phyloP scores from a whole-genome alignment of 2,113 vertebrate species.

The Odocoileus hemionus region DNA sequence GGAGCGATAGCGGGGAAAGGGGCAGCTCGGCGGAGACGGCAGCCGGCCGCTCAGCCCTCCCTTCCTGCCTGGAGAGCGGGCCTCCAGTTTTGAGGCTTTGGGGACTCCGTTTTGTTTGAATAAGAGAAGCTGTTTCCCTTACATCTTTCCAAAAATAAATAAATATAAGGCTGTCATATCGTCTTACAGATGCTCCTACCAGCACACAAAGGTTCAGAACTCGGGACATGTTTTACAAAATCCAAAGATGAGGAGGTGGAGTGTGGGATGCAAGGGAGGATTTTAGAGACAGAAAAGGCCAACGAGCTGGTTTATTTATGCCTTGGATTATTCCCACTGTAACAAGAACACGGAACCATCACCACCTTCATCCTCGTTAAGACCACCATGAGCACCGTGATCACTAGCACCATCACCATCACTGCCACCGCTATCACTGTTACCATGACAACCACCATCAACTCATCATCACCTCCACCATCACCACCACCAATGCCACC shows the following conservation, averaged over 20 bases:
- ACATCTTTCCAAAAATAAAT: constrained; percentile 53
- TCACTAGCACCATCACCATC: fast-evolving
- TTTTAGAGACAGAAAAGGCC: neutral
- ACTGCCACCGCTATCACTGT: fast-evolving
- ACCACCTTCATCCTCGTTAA: fast-evolving
- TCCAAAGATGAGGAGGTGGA: neutral
- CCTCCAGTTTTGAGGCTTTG: constrained; percentile 27
- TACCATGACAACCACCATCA: fast-evolving
- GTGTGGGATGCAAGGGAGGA: neutral
- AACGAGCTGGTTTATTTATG: neutral
- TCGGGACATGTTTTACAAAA: neutral
- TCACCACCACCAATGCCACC: fast-evolving
- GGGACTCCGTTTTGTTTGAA: constrained; percentile 40
- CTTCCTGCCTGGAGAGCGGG: neutral
- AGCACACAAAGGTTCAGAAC: constrained; percentile 1
- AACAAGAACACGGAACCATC: neutral
- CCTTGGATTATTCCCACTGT: neutral
- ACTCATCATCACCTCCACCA: fast-evolving
- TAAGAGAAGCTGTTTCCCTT: constrained; percentile 38
- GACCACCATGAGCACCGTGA: fast-evolving
- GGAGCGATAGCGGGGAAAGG: neutral
- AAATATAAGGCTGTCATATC: constrained; percentile 31
- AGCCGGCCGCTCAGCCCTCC: neutral
- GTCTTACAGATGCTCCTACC: constrained; percentile 40
- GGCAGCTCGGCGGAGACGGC: fast-evolving